Percentiles rank a stretch among this genome's conserved stretches.
Conservation (phyloP, 2,797 vertebrate species). For the Brachyalestes nurse region DNA sequence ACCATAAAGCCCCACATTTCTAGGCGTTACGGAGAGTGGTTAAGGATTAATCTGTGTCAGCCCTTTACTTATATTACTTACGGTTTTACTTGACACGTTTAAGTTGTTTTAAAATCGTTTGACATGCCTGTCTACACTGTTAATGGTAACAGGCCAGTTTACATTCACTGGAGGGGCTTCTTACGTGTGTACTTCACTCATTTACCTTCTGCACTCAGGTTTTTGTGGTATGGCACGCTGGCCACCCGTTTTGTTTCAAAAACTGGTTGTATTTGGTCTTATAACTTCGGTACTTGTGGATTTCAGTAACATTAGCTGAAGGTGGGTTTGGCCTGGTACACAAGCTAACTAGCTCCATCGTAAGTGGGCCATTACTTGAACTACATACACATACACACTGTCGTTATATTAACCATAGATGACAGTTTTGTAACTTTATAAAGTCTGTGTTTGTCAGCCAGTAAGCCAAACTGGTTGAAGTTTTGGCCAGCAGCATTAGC, state of each 20-base stretch:
- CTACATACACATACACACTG: too few species aligned
- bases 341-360: neutral
- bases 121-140: neutral
- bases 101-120: neutral
- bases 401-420: too few species aligned
- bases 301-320: neutral
- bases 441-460: neutral
- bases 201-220: neutral
- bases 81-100: neutral
- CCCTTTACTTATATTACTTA: neutral
- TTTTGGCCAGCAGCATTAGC: neutral
- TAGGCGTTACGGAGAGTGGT: slow-evolving; percentile 50
- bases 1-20: neutral
- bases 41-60: slow-evolving; percentile 54
- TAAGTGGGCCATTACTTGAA: too few species aligned
- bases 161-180: too few species aligned
- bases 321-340: neutral
- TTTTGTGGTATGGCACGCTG: neutral
- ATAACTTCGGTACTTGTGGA: too few species aligned
- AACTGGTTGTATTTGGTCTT: too few species aligned
- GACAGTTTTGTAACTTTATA: neutral
- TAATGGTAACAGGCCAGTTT: neutral
- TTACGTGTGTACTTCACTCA: neutral
- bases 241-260: neutral
- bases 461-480: neutral